phyloP scores from a whole-genome alignment of 2,888 invertebrate genomes.

The Agrilus biguttatus region DNA sequence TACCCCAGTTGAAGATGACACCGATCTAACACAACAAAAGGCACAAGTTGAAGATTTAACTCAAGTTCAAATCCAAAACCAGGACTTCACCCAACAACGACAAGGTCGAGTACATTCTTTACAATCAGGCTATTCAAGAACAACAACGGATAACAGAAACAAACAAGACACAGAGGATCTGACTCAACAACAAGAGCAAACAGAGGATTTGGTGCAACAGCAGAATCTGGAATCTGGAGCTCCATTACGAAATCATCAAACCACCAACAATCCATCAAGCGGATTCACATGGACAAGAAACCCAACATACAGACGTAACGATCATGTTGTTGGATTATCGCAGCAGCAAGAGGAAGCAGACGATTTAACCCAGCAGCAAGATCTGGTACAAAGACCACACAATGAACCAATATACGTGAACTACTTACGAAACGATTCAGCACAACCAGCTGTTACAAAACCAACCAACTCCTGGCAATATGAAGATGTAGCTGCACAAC shows the following conservation, averaged over 20 bases:
- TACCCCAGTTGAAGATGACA: neutral
- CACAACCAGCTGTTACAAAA: too few species aligned
- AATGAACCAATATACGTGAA: too few species aligned
- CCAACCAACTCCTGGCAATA: neutral
- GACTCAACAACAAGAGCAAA: slow-evolving; percentile 13
- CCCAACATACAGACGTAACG: slow-evolving; percentile 1
- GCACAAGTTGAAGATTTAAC: slow-evolving; percentile 1
- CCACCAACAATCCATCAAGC: slow-evolving; percentile 3
- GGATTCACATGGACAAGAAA: too few species aligned
- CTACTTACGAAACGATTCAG: too few species aligned
- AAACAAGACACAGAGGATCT: slow-evolving; percentile 7
- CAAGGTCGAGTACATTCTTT: too few species aligned
- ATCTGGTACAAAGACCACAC: neutral
- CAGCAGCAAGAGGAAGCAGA: slow-evolving; percentile 13
- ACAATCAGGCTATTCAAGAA: neutral
- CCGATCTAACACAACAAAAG: neutral
- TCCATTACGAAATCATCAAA: neutral
- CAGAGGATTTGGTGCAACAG: slow-evolving; percentile 18
- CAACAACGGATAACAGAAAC: slow-evolving; percentile 4
- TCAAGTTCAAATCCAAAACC: neutral
- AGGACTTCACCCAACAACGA: too few species aligned
- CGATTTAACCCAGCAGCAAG: slow-evolving; percentile 7
- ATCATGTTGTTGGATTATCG: slow-evolving; percentile 17
- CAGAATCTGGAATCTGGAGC: slow-evolving; percentile 9
- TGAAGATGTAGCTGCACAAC: neutral